Conservation (phyloP, 2,888 invertebrate species). For the Dynastes tityus region DNA sequence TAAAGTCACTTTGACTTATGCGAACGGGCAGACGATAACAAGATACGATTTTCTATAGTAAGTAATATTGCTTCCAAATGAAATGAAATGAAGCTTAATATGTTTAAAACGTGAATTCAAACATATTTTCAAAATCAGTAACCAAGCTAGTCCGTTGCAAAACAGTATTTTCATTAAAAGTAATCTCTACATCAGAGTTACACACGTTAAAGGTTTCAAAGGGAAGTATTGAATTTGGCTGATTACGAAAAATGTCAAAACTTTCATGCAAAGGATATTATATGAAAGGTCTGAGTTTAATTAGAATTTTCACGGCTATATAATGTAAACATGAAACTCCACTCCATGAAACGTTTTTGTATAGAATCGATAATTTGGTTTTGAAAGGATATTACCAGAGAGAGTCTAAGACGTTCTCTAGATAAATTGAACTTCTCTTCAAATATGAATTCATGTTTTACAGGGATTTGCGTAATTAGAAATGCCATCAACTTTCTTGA, state of each 20-base stretch:
- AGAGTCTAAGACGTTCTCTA: conserved; percentile 23
- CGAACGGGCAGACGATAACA: too few relatives aligned
- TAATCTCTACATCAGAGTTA: neutral
- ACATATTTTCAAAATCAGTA: too few relatives aligned
- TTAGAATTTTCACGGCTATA: conserved; percentile 17
- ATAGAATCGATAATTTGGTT: conserved; percentile 36
- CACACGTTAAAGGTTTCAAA: neutral
- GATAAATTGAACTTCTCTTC: conserved; percentile 16
- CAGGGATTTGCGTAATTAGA: conserved; percentile 39
- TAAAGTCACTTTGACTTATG: too few relatives aligned
- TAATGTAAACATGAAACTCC: conserved; percentile 29
- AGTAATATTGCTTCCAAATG: too few relatives aligned
- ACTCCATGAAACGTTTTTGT: conserved; percentile 2
- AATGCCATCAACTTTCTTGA: conserved; percentile 26
- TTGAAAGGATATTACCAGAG: conserved; percentile 31
- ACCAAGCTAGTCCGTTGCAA: too few relatives aligned
- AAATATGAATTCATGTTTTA: conserved; percentile 39
- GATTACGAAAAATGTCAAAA: conserved; percentile 23
- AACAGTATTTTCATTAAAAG: neutral
- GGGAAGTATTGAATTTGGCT: conserved; percentile 1
- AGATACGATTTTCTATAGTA: too few relatives aligned
- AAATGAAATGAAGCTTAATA: too few relatives aligned
- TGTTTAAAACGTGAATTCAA: too few relatives aligned
- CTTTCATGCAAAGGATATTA: neutral
- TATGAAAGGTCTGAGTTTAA: conserved; percentile 23